A percentile compares a stretch with the other conserved stretches of the same genome.
Conservation (phyloP, 2,113 vertebrate genomes). For the Sula dactylatra region DNA sequence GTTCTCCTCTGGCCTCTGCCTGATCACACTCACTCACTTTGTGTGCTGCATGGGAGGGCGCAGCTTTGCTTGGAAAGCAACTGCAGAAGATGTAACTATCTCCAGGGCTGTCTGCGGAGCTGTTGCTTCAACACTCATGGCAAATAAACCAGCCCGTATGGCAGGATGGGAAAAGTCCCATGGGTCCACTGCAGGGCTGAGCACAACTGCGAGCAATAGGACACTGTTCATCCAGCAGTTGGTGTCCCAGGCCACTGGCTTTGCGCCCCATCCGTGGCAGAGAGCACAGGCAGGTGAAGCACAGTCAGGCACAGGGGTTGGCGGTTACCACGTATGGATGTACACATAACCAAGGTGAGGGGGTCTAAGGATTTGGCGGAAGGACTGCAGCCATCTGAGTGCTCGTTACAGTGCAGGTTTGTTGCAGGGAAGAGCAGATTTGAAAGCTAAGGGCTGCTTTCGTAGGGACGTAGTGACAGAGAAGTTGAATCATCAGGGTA, state of each 20-base stretch:
- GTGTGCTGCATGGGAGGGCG: neutral
- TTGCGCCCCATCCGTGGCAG: too few relatives aligned
- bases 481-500: neutral
- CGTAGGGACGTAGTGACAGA: accelerated
- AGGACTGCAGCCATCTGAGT: neutral
- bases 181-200: neutral
- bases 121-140: neutral
- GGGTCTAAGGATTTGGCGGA: neutral
- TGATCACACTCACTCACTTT: neutral
- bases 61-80: neutral
- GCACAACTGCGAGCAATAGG: neutral
- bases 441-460: neutral
- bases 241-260: neutral
- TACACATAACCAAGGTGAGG: neutral
- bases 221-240: neutral
- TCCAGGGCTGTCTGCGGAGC: neutral
- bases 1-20: neutral
- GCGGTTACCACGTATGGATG: neutral
- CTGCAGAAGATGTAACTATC: neutral
- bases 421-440: neutral
- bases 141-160: neutral
- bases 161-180: neutral
- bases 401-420: neutral
- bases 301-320: neutral
- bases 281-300: neutral